Evolutionary conservation across 2,888 invertebrate genomes (phyloP).

Genomic region (Philhelius pedissequus): DNA sequence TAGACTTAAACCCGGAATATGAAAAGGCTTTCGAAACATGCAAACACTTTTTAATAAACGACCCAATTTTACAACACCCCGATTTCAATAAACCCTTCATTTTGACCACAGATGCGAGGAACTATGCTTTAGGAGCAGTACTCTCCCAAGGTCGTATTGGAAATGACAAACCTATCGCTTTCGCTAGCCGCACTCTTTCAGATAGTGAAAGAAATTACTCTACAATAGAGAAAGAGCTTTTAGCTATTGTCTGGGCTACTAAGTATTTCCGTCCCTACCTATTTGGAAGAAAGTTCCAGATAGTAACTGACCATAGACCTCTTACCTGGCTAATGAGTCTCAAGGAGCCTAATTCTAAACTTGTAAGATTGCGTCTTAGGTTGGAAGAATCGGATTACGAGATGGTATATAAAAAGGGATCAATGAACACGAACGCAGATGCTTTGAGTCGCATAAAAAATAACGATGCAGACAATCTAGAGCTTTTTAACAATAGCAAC

Average conservation of each 20-base stretch:
- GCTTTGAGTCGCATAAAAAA: no score
- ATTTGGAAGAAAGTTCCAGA: constrained; percentile 73
- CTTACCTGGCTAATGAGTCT: constrained; percentile 70
- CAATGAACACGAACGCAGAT: background rate
- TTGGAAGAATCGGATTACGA: constrained; percentile 72
- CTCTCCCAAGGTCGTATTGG: constrained; percentile 69
- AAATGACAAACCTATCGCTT: constrained; percentile 69
- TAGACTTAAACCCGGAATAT: background rate
- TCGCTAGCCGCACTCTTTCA: constrained; percentile 70
- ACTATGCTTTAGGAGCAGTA: constrained; percentile 70
- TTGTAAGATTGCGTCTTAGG: constrained; percentile 74
- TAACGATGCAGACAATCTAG: no score
- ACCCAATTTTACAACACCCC: background rate
- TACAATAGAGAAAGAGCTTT: constrained; percentile 73
- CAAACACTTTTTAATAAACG: background rate
- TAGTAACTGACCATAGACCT: constrained; percentile 74
- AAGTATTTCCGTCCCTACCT: constrained; percentile 74
- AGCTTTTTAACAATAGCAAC: background rate
- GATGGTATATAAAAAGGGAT: constrained; percentile 68
- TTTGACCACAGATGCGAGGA: constrained; percentile 15
- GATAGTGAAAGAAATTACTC: constrained; percentile 69
- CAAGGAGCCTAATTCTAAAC: constrained; percentile 69
- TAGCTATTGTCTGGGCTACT: no score
- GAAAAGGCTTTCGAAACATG: constrained; percentile 8
- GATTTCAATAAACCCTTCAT: constrained; percentile 2